Conservation (phyloP, 2,113 vertebrate species). For the Martes martes region DNA sequence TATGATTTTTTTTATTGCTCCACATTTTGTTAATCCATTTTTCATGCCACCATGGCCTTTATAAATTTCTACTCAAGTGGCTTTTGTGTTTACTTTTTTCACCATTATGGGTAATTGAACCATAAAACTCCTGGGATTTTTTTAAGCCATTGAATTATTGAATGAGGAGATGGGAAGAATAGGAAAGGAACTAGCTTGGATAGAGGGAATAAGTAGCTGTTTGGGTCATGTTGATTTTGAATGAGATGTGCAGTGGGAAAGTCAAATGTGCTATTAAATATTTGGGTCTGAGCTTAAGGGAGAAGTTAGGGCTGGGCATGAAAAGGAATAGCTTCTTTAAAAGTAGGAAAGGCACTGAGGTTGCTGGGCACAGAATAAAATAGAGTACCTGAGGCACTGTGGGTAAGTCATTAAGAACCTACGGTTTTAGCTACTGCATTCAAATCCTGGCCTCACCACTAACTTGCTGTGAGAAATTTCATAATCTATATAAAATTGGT, state of each 20-base stretch:
- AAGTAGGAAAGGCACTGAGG: not conserved
- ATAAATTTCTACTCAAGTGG: not conserved
- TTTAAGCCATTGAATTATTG: not conserved
- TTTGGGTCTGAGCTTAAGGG: not conserved
- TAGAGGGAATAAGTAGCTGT: not conserved
- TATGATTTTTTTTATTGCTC: not conserved
- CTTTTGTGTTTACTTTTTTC: not conserved
- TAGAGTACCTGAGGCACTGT: not conserved
- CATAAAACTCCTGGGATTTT: not conserved
- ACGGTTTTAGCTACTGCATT: not conserved
- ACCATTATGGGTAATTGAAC: not conserved
- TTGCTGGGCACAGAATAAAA: not conserved
- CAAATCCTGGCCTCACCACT: not conserved
- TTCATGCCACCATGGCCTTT: not conserved
- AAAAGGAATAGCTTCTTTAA: not conserved
- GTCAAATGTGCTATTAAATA: not conserved
- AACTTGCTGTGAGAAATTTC: not conserved
- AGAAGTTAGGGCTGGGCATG: not conserved
- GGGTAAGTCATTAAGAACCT: not conserved
- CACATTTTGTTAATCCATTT: not conserved
- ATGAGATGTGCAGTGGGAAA: not conserved
- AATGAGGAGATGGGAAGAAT: not conserved
- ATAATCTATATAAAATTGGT: not conserved
- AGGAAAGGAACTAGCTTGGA: not conserved
- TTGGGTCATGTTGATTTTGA: not conserved